Base-by-base conservation (phyloP, 2,888 invertebrate genomes). In the Ariolimax columbianus region DNA sequence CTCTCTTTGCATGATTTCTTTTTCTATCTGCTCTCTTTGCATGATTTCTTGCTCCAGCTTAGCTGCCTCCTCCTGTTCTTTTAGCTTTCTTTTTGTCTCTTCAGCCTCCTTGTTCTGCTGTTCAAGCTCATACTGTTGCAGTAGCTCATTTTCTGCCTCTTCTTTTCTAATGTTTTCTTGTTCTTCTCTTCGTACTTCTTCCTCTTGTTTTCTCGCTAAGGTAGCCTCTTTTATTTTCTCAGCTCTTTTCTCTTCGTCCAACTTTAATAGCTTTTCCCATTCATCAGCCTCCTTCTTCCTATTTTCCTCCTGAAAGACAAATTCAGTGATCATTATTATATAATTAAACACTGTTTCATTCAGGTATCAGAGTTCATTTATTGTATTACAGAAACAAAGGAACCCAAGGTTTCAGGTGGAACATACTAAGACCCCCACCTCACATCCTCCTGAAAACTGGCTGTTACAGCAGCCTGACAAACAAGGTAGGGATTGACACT, bases 121-220 rank as follows among this genome's bases (percentile, higher is more conserved):
- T 63, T 82, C 73, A 30, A 33, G 36, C 33, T 63, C 73, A 33
- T 68, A 19, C 33, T 82, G 82, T 77, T 77, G 73, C 83, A 86
- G 1, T 85, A 77, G 51, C 70, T 68, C 77, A 30, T 66, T 59
- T 51, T 89, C 89, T 83, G 90, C 88, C 63, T 89, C 90, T 33
- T 86, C 87, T 14, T 85, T 88, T 68, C 86, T 87, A 36, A 87
- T 88, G 77, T 84, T 77, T 1, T 88, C 89, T 51, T 86, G 86
- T 77, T 88, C 36, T 59, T 38, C 63, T n/a, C n/a, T 82, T 87
- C 19, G 86, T 77, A 89, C 90, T 82, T 90, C 89, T 68, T 90
- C 89, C 36, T 86, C 85, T 2, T 86, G 89, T 43, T 87, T 88
- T 40, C 43, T 77, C 11, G 26, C 63, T 36, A 30, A 55, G 17